Conservation (phyloP, 2,797 vertebrate species). For the Platalea minor region DNA sequence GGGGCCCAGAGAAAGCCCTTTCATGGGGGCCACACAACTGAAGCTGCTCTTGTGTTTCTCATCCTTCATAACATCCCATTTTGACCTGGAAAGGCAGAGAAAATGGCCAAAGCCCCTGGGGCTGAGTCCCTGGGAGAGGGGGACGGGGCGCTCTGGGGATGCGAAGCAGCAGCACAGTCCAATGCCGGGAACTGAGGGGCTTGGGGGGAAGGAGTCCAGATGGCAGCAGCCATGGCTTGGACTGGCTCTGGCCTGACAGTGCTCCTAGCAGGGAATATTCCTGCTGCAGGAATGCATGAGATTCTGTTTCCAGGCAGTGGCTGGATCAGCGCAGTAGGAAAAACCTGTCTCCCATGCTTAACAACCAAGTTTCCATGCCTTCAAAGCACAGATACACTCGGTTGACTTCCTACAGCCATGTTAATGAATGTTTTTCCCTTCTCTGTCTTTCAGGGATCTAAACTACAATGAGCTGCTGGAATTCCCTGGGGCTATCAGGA, state of each 20-base stretch:
- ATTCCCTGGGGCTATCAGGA: slow-evolving; percentile 91
- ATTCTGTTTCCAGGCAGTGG: slow-evolving; percentile 39
- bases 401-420: background rate
- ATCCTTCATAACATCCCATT: background rate
- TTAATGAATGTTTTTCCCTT: slow-evolving; percentile 35
- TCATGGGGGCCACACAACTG: background rate
- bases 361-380: slow-evolving; percentile 37
- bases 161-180: background rate
- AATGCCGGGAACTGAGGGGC: rapidly evolving
- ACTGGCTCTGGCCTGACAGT: background rate
- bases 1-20: background rate
- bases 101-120: background rate
- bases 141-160: background rate
- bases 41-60: background rate
- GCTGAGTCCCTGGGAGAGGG: background rate
- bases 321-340: slow-evolving; percentile 20
- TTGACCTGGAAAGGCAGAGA: background rate
- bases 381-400: background rate
- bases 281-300: background rate
- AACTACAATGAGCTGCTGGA: slow-evolving; percentile 93
- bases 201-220: background rate
- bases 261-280: background rate
- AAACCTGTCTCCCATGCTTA: background rate
- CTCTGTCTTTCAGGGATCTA: slow-evolving; percentile 83
- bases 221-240: background rate